A percentile compares a stretch with the other conserved stretches of the same genome.
These are phyloP conservation scores for Hippolais icterina DNA, from an alignment of 2,113 vertebrate genomes.

Conservation along the genomic window DNA sequence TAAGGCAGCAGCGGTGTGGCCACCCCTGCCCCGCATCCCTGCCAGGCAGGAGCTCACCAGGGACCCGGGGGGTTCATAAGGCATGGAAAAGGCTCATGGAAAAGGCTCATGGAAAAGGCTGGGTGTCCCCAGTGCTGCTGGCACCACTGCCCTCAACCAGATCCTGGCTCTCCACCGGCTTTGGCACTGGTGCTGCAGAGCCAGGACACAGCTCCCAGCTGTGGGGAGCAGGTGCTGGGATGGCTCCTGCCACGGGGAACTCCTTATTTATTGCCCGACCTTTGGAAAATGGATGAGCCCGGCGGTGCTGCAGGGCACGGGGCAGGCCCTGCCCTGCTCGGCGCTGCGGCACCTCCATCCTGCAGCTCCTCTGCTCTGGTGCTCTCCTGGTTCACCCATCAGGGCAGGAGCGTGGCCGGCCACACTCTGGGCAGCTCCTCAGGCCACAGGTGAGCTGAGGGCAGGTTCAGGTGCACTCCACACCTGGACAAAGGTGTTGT, in stretches of 20 bases:
- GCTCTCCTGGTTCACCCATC: fast-evolving
- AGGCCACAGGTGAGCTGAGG: neutral
- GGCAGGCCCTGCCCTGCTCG: neutral
- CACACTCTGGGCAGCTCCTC: fast-evolving
- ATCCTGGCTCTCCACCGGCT: fast-evolving
- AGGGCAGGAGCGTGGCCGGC: fast-evolving
- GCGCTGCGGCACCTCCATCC: neutral
- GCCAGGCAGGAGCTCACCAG: neutral
- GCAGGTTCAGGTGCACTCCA: neutral
- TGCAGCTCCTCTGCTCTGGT: fast-evolving
- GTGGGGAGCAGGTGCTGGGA: neutral
- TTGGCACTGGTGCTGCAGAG: neutral
- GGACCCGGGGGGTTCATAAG: neutral
- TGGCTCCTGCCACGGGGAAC: neutral
- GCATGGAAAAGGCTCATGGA: neutral
- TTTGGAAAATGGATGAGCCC: neutral
- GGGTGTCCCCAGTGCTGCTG: fast-evolving
- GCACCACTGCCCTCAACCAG: neutral
- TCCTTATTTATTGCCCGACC: neutral
- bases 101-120: neutral
- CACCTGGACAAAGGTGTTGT: neutral
- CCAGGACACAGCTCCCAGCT: fast-evolving
- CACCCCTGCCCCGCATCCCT: neutral
- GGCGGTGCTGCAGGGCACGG: neutral
- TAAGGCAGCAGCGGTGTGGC: neutral